A percentile compares a stretch with the other conserved stretches of the same genome.
Evolutionary conservation across 2,797 vertebrate species (phyloP).

Genomic region (Amphiprion clarkii): DNA sequence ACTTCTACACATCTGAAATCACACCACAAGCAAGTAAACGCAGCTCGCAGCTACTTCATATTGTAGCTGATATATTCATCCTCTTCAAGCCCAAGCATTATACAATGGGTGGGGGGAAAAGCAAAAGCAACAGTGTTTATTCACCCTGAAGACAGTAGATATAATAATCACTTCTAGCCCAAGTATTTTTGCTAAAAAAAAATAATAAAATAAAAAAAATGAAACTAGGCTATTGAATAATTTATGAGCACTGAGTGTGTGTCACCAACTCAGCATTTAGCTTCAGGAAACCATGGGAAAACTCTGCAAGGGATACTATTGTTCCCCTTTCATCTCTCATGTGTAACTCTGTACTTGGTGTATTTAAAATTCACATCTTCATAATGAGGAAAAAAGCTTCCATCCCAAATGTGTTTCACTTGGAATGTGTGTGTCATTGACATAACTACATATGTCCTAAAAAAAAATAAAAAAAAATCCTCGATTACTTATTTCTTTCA

Average conservation of each 20-base stretch:
- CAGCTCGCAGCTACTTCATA: slow-evolving; percentile 63
- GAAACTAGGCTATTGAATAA: slow-evolving; percentile 82
- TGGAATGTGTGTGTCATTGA: slow-evolving; percentile 13
- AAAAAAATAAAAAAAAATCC: neutral
- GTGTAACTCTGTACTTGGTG: slow-evolving; percentile 44
- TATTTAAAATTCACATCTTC: slow-evolving; percentile 62
- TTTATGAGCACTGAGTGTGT: slow-evolving; percentile 70
- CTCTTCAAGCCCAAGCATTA: slow-evolving; percentile 53
- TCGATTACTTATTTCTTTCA: slow-evolving; percentile 12
- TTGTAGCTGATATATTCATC: slow-evolving; percentile 68
- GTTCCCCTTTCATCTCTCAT: slow-evolving; percentile 68
- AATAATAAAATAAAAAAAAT: slow-evolving; percentile 58
- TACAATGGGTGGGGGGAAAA: slow-evolving; percentile 40
- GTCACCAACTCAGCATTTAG: slow-evolving; percentile 81
- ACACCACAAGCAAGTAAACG: slow-evolving; percentile 61
- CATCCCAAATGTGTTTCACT: slow-evolving; percentile 34
- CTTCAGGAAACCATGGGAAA: slow-evolving; percentile 71
- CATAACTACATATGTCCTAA: slow-evolving; percentile 9
- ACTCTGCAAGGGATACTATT: slow-evolving; percentile 64
- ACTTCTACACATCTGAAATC: slow-evolving; percentile 51
- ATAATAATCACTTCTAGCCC: slow-evolving; percentile 80
- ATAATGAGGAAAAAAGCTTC: slow-evolving; percentile 47
- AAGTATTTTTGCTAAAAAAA: slow-evolving; percentile 54
- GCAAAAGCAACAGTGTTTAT: slow-evolving; percentile 73
- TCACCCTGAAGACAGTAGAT: slow-evolving; percentile 79